Evolutionary conservation across 2,113 vertebrate species (phyloP), one percentile per base, ranked within the genome.

Genomic region (Himantopus leucocephalus): DNA sequence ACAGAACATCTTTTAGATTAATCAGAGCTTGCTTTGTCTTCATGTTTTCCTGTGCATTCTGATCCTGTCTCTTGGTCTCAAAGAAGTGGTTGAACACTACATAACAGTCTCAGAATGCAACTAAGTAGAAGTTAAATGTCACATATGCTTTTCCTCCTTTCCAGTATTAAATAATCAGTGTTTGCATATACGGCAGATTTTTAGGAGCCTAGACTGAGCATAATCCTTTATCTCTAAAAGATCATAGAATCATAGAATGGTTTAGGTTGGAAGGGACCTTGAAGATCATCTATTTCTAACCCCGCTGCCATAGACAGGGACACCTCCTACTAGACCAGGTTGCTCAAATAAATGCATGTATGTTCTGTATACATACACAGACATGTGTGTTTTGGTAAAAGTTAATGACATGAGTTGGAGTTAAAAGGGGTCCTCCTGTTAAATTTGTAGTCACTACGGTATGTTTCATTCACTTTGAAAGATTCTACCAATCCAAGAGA

Each of bases 1-100:
- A 71, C 29, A 62, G 73, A 91, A 91, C 76, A 63, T 92, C 56
- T 86, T 96, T 80, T 63, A 91, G 76, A 81, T 78, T 84, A 87
- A 84, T 92, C 76, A 96, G 73, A 78, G 56, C 26, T 53, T 86
- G 59, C 50, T 67, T 89, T 85, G 63, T 63, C 55, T 77, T 89
- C 24, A 26, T 23, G 23, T 73, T 80, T 77, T 88, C 66, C 47
- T 94, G 29, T 77, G 59, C 50, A 14, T 82, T 92, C 8, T 3
- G 72, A 71, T 60, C 67, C 84, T 26, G 22, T 85, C 71, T 95
- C 66, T 35, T 66, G 24, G 32, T 86, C 53, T 88, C 55, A 68
- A 32, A n/a, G 21, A 87, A 78, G 39, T 6, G 3, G 26, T 12
- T 60, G 66, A 52, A 79, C 30, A 22, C 14, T 43, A 48, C 39